Evolutionary conservation across 1,140 invertebrate genomes (phyloP).

Genomic region (Tenebrio molitor): DNA sequence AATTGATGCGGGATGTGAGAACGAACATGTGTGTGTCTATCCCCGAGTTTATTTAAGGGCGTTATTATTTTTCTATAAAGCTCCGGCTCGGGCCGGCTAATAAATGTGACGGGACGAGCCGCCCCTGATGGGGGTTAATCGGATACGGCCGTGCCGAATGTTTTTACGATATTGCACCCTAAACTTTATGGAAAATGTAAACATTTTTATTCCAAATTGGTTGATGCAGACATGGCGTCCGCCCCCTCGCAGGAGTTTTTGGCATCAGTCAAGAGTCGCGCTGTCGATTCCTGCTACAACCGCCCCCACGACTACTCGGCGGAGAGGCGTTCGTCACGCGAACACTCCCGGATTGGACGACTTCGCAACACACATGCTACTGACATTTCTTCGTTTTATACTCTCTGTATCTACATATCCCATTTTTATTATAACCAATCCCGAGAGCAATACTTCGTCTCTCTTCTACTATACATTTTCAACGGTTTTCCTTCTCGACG

Average conservation of each 20-base stretch:
- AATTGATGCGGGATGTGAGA: constrained; percentile 58
- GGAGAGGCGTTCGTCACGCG: constrained; percentile 10
- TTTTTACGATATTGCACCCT: constrained; percentile 29
- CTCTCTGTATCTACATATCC: constrained; percentile 65
- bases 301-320: constrained; percentile 40
- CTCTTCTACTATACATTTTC: constrained; percentile 60
- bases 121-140: constrained; percentile 21
- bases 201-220: constrained; percentile 28
- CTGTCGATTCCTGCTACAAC: constrained; percentile 55
- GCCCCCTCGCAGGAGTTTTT: constrained; percentile 51
- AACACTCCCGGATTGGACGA: constrained; percentile 35
- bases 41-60: constrained; percentile 35
- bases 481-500: constrained; percentile 15
- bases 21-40: constrained; percentile 51
- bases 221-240: constrained; percentile 44
- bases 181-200: constrained; percentile 43
- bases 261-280: constrained; percentile 59
- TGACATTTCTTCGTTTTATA: constrained; percentile 64
- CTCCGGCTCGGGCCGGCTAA: neutral
- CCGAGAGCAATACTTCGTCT: constrained; percentile 54
- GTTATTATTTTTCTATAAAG: constrained; percentile 44
- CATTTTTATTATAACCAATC: constrained; percentile 65
- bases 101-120: constrained; percentile 22
- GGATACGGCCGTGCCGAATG: constrained; percentile 10
- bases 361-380: constrained; percentile 60